These are phyloP conservation scores for Hassar affinis DNA, from an alignment of 2,113 vertebrate species.

Conservation along the genomic window DNA sequence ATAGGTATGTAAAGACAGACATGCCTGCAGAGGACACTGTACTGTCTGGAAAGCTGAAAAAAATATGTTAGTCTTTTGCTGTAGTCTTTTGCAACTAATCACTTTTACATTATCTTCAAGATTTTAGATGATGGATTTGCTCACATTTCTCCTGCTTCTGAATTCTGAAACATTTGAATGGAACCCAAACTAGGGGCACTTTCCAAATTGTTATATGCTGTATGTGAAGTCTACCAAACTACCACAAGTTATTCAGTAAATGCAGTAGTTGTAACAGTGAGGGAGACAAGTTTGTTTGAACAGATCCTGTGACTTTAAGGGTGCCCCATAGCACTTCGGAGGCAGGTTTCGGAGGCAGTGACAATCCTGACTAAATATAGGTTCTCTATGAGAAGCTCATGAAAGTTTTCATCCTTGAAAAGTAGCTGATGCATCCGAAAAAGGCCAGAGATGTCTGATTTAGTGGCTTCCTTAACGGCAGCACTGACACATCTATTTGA, in stretches of 20 bases:
- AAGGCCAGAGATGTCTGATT: conserved; percentile 7
- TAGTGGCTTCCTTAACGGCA: conserved; percentile 11
- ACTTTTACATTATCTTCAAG: not conserved
- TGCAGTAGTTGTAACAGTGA: not conserved
- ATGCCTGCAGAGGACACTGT: not conserved
- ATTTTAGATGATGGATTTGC: not conserved
- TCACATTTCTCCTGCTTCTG: not conserved
- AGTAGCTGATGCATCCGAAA: conserved; percentile 34
- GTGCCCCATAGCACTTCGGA: not conserved
- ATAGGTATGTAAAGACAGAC: not conserved
- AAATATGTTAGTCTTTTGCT: not conserved
- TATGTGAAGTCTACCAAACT: not conserved
- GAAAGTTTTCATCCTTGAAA: conserved; percentile 32
- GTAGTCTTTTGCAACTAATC: not conserved
- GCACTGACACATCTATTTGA: conserved; percentile 6
- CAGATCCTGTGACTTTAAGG: not conserved
- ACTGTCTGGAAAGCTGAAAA: not conserved
- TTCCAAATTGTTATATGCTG: not conserved
- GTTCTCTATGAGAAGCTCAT: not conserved
- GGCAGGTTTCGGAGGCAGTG: not conserved
- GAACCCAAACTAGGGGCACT: not conserved
- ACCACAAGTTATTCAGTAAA: not conserved
- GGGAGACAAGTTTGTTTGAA: not conserved
- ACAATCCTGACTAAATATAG: conserved; percentile 7
- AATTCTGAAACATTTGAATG: not conserved